Evolutionary conservation across 2,797 vertebrate genomes (phyloP).

Genomic region (Agapornis canus): DNA sequence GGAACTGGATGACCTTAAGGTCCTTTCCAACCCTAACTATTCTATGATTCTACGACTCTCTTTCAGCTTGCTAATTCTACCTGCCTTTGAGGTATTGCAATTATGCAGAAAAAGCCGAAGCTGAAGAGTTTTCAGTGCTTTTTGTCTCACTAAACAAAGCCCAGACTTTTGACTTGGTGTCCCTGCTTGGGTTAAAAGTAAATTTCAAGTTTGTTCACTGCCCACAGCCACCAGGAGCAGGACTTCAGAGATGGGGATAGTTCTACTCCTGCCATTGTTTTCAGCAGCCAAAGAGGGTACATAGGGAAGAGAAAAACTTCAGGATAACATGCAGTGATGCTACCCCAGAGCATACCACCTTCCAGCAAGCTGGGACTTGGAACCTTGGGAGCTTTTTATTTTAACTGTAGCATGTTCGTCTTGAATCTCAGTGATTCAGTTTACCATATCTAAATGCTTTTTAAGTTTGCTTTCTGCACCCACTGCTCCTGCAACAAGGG

Average conservation of each 20-base stretch:
- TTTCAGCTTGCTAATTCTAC: neutral
- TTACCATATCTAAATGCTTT: neutral
- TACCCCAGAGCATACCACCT: neutral
- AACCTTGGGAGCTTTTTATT: neutral
- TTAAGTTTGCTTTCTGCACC: neutral
- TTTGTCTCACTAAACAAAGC: neutral
- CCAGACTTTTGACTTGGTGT: neutral
- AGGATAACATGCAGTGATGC: neutral
- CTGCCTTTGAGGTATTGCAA: neutral
- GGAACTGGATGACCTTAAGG: too few relatives aligned
- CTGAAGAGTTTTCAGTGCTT: neutral
- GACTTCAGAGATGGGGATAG: neutral
- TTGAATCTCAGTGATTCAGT: neutral
- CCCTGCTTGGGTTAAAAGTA: neutral
- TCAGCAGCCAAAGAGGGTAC: neutral
- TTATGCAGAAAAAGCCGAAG: neutral
- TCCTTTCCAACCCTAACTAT: too few relatives aligned
- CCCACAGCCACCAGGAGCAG: neutral
- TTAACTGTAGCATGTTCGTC: neutral
- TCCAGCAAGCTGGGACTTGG: neutral
- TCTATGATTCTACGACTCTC: neutral
- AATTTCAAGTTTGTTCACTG: neutral
- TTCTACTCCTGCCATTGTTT: neutral
- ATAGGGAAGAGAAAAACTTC: neutral
- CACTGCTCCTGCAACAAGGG: neutral